Percentiles rank a stretch among this genome's conserved stretches.
These are phyloP conservation scores for Drosophila birchii DNA, from an alignment of 2,888 invertebrate genomes.

Conservation along the genomic window DNA sequence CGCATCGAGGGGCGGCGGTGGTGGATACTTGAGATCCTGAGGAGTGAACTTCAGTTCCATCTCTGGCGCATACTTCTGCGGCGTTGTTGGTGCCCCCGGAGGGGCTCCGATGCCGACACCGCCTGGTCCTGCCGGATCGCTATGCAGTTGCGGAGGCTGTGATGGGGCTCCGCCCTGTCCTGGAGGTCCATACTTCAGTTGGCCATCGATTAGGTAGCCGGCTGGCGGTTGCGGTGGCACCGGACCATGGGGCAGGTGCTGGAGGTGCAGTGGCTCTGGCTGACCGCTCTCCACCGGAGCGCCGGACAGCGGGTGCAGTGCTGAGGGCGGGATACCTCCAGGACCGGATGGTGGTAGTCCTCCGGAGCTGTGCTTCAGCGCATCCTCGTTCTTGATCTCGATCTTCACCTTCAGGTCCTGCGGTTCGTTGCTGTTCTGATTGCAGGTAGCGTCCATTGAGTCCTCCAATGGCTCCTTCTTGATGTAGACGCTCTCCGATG, in stretches of 20 bases:
- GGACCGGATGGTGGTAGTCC: slow-evolving; percentile 52
- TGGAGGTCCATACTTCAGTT: slow-evolving; percentile 77
- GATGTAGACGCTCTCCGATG: slow-evolving; percentile 87
- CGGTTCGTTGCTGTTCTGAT: slow-evolving; percentile 87
- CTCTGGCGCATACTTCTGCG: slow-evolving; percentile 83
- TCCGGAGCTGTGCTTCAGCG: slow-evolving; percentile 65
- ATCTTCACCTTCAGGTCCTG: slow-evolving; percentile 91
- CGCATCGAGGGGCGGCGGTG: slow-evolving; percentile 80
- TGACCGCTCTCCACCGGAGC: slow-evolving; percentile 34
- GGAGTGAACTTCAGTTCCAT: slow-evolving; percentile 83
- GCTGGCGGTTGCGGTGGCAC: slow-evolving; percentile 68
- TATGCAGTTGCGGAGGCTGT: slow-evolving; percentile 72
- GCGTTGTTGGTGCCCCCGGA: slow-evolving; percentile 50
- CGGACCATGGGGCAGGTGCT: slow-evolving; percentile 72
- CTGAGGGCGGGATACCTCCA: slow-evolving; percentile 43
- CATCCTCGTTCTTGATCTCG: slow-evolving; percentile 86
- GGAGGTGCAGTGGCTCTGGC: slow-evolving; percentile 82
- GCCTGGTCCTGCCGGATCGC: slow-evolving; percentile 61
- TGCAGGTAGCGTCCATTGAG: slow-evolving; percentile 84
- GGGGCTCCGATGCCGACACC: slow-evolving; percentile 46
- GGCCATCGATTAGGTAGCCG: slow-evolving; percentile 81
- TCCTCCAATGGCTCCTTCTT: slow-evolving; percentile 85
- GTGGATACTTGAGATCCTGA: slow-evolving; percentile 85
- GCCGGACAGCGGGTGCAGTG: slow-evolving; percentile 63
- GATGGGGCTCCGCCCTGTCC: slow-evolving; percentile 62